phyloP scores from a whole-genome alignment of 1,140 invertebrate species.

The Formica selysi region DNA sequence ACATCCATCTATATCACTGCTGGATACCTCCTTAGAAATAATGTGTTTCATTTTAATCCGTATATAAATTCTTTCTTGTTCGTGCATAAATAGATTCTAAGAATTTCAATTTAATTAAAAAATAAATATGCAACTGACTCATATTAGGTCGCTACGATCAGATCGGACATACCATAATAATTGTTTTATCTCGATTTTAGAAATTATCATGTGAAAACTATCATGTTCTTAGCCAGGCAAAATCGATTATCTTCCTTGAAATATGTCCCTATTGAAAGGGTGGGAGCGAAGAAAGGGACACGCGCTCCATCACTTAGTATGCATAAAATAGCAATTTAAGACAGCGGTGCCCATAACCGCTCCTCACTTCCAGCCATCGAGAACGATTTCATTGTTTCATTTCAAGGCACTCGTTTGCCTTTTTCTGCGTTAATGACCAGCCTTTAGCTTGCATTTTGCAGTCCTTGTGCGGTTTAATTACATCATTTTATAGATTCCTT shows the following conservation, averaged over 20 bases:
- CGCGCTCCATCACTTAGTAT: background rate
- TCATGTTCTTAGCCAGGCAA: background rate
- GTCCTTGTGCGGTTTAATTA: constrained; percentile 77
- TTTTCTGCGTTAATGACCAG: constrained; percentile 80
- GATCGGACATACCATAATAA: background rate
- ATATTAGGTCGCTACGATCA: background rate
- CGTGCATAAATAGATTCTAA: constrained; percentile 8
- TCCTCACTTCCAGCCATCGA: constrained; percentile 2
- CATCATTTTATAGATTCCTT: constrained; percentile 81
- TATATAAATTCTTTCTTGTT: constrained; percentile 14
- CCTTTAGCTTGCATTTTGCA: constrained; percentile 72
- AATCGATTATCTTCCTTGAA: constrained; percentile 9
- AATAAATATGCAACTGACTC: constrained; percentile 2
- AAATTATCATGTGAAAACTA: background rate
- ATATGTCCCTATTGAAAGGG: background rate
- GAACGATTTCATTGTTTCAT: constrained; percentile 51
- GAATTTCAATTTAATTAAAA: background rate
- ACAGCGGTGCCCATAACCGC: background rate
- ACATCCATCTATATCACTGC: background rate
- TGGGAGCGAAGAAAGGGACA: background rate
- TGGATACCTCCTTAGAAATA: background rate
- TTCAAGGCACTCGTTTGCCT: constrained; percentile 12
- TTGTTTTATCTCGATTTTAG: background rate
- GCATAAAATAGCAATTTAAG: constrained; percentile 44
- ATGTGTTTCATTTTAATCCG: background rate